Evolutionary conservation across 2,113 vertebrate species (phyloP), one percentile per base, ranked within the genome.

Genomic region (Trogon surrucura): DNA sequence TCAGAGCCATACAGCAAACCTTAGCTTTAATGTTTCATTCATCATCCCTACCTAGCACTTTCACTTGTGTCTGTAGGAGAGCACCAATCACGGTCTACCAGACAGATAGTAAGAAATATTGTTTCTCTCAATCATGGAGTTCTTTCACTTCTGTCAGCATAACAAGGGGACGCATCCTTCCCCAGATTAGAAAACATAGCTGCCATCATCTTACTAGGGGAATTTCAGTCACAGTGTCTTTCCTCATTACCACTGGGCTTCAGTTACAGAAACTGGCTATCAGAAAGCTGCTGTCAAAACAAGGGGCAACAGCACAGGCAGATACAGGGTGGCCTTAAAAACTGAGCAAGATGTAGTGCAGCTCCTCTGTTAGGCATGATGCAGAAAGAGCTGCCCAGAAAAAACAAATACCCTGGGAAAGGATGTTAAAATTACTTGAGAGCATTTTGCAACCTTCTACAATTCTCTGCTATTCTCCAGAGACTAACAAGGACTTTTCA

Each of bases 11-110:
- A 73, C 10, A 64, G 17, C 36, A 78, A 91, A 82, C 18, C 23
- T 79, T 45, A 81, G 25, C 16, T 72, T 66, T 79, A 72, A 79
- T 69, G 57, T 89, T 91, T 94, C 69, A 87, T 91, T 94, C 45
- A 85, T 75, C 20, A 56, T 29, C 1, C 57, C 60, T 45, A n/a
- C 58, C 32, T 71, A 69, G 34, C 1, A 2, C 57, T 82, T 85
- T 56, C 61, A 57, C 50, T 72, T 89, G 17, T 54, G 51, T 45
- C 45, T 60, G 48, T 38, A 71, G 65, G 45, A 94, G 85, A 84
- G 9, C 16, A 88, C 22, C 17, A 66, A 27, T 34, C 60, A 69
- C 9, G 8, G 34, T 82, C 65, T 75, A 36, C 38, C 29, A 69
- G 15, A 74, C 8, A 82, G 66, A 79, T 6, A 51, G 10, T 50